These are phyloP conservation scores for Antitype chi DNA, from an alignment of 2,888 invertebrate genomes.

Conservation along the genomic window DNA sequence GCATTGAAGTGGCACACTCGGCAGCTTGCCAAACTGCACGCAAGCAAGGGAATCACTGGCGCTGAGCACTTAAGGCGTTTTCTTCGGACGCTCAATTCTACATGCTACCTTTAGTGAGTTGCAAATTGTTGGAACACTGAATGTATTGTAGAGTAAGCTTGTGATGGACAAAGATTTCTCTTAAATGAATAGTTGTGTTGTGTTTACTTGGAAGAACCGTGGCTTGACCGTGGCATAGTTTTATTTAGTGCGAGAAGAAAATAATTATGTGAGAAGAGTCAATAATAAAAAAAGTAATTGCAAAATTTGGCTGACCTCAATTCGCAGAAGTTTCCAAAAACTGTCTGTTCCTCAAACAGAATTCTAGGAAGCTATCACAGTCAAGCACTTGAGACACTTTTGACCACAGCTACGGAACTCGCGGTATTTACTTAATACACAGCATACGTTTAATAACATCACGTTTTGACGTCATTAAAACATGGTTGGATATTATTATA, in stretches of 20 bases:
- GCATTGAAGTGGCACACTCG: slow-evolving; percentile 43
- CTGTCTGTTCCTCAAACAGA: too few species aligned
- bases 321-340: too few species aligned
- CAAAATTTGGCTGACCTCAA: too few species aligned
- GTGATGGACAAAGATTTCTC: slow-evolving; percentile 19
- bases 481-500: too few species aligned
- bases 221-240: neutral
- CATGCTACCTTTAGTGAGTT: slow-evolving; percentile 46
- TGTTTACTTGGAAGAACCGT: neutral
- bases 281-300: too few species aligned
- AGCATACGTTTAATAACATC: too few species aligned
- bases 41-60: slow-evolving; percentile 54
- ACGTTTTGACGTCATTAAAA: too few species aligned
- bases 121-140: slow-evolving; percentile 39
- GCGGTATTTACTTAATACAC: too few species aligned
- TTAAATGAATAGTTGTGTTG: slow-evolving; percentile 20
- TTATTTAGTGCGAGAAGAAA: neutral
- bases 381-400: too few species aligned
- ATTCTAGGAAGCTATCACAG: too few species aligned
- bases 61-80: slow-evolving; percentile 49
- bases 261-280: too few species aligned
- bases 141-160: slow-evolving; percentile 2
- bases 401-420: too few species aligned
- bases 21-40: slow-evolving; percentile 46
- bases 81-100: slow-evolving; percentile 49